Conservation (phyloP, 2,888 invertebrate genomes). For the Acanthosepion esculentum region DNA sequence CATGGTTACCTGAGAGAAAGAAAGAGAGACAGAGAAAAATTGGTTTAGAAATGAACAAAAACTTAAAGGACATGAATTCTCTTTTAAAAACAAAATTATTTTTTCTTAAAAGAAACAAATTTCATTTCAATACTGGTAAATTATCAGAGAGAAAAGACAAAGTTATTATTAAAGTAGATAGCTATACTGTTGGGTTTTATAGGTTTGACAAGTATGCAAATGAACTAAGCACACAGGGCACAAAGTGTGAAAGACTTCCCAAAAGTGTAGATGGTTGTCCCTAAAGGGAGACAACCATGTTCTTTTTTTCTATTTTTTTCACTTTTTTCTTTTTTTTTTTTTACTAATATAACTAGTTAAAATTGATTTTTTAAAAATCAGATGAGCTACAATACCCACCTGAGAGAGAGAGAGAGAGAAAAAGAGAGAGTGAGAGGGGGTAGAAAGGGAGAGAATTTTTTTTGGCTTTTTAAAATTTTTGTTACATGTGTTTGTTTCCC, state of each 20-base stretch:
- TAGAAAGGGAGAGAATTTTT: neutral
- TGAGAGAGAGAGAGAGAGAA: constrained; percentile 1
- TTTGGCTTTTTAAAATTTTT: neutral
- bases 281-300: neutral
- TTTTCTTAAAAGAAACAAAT: neutral
- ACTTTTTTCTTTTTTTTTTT: neutral
- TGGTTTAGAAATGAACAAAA: neutral
- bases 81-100: no score
- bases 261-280: neutral
- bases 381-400: neutral
- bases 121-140: constrained; percentile 33
- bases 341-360: constrained; percentile 21
- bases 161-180: neutral
- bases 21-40: neutral
- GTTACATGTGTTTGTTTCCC: neutral
- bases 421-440: no score
- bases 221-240: neutral
- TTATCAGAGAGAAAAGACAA: neutral
- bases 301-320: neutral
- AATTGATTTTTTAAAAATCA: neutral
- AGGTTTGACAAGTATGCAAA: neutral
- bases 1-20: constrained; percentile 5
- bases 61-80: neutral
- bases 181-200: neutral
- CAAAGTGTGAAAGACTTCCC: neutral